Conservation (phyloP, 2,113 vertebrate genomes). For the Peromyscus leucopus region DNA sequence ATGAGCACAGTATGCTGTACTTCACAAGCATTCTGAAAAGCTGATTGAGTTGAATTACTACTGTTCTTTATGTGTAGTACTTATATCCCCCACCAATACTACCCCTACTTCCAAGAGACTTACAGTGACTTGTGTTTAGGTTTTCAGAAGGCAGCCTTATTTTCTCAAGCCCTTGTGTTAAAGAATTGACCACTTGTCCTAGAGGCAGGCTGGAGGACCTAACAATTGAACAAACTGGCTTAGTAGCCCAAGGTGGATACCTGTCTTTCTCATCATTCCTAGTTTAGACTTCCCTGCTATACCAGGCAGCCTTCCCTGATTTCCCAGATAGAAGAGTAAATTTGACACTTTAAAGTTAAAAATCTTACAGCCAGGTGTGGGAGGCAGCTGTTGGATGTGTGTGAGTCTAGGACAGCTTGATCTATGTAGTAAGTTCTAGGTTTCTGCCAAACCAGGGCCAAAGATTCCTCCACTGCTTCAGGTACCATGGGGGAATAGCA, state of each 20-base stretch:
- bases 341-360: neutral
- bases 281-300: neutral
- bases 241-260: neutral
- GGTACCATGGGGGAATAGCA: neutral
- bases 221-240: neutral
- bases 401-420: neutral
- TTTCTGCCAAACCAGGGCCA: neutral
- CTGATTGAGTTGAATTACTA: neutral
- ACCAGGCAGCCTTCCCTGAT: neutral
- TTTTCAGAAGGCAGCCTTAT: neutral
- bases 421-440: neutral
- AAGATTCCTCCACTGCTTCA: neutral
- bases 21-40: neutral
- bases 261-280: neutral
- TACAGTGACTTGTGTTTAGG: neutral
- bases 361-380: neutral
- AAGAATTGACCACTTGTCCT: neutral
- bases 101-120: neutral
- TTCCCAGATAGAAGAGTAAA: neutral
- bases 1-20: neutral
- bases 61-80: neutral
- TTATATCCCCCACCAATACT: neutral
- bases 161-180: constrained; percentile 9
- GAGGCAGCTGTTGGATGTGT: neutral
- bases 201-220: neutral